A percentile compares a stretch with the other conserved stretches of the same genome.
These are phyloP conservation scores for Gallinago undulata DNA, from an alignment of 2,113 vertebrate species.

Conservation along the genomic window DNA sequence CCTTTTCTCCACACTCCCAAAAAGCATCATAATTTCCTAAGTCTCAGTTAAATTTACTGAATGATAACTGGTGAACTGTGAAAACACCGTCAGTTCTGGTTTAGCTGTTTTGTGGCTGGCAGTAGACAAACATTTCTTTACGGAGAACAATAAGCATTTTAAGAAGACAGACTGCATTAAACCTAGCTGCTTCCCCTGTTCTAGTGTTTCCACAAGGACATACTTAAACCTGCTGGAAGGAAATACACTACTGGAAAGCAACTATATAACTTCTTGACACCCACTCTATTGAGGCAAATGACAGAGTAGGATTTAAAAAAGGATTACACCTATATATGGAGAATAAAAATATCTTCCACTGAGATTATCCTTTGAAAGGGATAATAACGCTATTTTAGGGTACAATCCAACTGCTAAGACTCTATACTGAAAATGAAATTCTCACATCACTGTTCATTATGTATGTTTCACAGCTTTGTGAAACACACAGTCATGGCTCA, in stretches of 20 bases:
- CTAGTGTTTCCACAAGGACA: not conserved
- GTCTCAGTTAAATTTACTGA: not conserved
- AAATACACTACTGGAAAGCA: not conserved
- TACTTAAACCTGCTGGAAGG: not conserved
- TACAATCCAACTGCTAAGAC: not conserved
- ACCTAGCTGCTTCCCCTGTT: not conserved
- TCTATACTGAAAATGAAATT: not conserved
- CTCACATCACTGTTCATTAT: not conserved
- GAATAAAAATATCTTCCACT: not conserved
- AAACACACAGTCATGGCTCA: not conserved
- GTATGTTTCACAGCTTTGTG: not conserved
- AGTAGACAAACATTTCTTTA: not conserved
- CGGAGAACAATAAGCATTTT: not conserved
- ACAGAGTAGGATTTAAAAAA: not conserved
- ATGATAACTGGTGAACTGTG: not conserved
- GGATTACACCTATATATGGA: not conserved
- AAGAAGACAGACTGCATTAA: not conserved
- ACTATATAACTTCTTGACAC: not conserved
- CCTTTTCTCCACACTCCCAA: not conserved
- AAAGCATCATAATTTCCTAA: not conserved
- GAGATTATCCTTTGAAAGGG: not conserved
- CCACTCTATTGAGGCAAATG: not conserved
- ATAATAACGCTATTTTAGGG: not conserved
- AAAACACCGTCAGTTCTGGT: not conserved
- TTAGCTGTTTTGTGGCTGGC: not conserved